Evolutionary conservation across 2,888 invertebrate genomes (phyloP), one percentile per base, ranked within the genome.

Genomic region (Noctua fimbriata): DNA sequence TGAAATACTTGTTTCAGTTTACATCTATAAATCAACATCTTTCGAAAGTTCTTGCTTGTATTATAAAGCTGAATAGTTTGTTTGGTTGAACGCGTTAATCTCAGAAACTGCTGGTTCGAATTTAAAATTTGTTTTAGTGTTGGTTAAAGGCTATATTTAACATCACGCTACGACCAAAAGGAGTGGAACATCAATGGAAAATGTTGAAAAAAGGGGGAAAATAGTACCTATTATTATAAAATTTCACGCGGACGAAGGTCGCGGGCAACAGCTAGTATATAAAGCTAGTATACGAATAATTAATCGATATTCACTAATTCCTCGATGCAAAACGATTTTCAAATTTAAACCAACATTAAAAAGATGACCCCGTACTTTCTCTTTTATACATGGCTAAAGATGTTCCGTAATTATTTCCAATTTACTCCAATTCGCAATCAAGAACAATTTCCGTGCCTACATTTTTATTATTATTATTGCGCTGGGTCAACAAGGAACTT

Each of bases 341-440:
- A 70, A 79, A 85, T 78, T 80, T 72, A 72, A 74, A 67, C 58
- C 67, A 79, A 73, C 32, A 72, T 60, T 71, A 73, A 60, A 18
- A 24, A 21, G 24, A 77, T 75, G 36, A 80, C 21, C 63, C 58
- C 9, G 24, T 21, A 77, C 86, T 84, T 87, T 87, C 86, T 84
- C 76, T 82, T 82, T 81, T 78, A 71, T 9, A 77, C 41, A 58
- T 77, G 63, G 16, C 1, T 77, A 75, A 78, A 86, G 60, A 85
- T 79, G 66, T 80, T 83, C 49, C 71, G 74, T 81, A 55, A 81
- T 86, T 82, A 76, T 79, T 70, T 84, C 47, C 73, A 83, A 82
- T 87, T 84, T 69, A 78, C 69, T 73, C 28, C 70, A 86, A 78
- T 88, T 72, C 36, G 67, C 81, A 87, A 86, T 82, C 70, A 88